Evolutionary conservation across 2,113 vertebrate genomes (phyloP), one percentile per base, ranked within the genome.

Genomic region (Corythaixoides concolor): DNA sequence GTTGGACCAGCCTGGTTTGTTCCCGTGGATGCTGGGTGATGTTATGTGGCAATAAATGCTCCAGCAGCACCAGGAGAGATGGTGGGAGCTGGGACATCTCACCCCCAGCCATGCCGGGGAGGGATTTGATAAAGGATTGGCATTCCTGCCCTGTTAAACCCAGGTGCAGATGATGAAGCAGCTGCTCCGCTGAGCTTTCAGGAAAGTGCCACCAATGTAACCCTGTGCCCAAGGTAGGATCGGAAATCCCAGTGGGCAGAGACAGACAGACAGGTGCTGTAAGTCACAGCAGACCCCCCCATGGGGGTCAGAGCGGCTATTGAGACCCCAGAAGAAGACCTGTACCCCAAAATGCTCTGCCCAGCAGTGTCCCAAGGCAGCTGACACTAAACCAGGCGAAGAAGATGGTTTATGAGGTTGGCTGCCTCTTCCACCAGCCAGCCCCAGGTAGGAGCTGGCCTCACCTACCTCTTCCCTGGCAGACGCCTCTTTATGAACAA

Each of bases 91-190:
- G 85, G 27, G 75, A 60, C 13, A 30, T 32, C 47, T 52, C 66
- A 27, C 17, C 28, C 49, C 47, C 26, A 47, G 75, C 43, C 52
- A 8, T 0, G 7, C 19, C 60, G 67, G 21, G 47, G 18, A 74
- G 24, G 50, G n/a, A 17, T 14, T 35, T 14, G 18, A 28, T 22
- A 14, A 12, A 74, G 22, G 33, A 6, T 8, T 66, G 50, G 4
- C 47, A 12, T 22, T 70, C 28, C 73, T 75, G 60, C 73, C 32
- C 60, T 8, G 2, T 41, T 70, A 59, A 88, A 5, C 16, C 22
- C 37, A 32, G 52, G 19, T 35, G 28, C 21, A 30, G 45, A 13
- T 1, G 7, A n/a, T 0, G 4, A n/a, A 37, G 22, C 47, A 55
- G 63, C 39, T 73, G n/a, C 73, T 73, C 30, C 53, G 30, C 70